Evolutionary conservation across 2,113 vertebrate genomes (phyloP).

Genomic region (Macaca fascicularis): T2T-MFA8v1.1 NC_088378.1:27033001-27033500

Average conservation of each 20-base stretch:
- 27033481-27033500: neutral
- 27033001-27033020: neutral
- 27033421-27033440: neutral
- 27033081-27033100: neutral
- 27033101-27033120: neutral
- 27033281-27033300: neutral
- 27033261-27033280: neutral
- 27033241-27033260: neutral
- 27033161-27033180: neutral
- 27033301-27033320: too few species aligned
- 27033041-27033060: neutral
- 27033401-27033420: neutral
- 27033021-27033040: neutral
- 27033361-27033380: neutral
- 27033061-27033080: neutral
- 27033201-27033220: neutral
- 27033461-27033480: neutral
- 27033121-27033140: neutral
- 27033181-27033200: neutral
- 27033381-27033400: neutral
- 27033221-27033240: neutral
- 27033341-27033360: neutral
- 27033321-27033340: neutral
- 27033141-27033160: neutral
- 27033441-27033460: neutral